A percentile compares a stretch with the other conserved stretches of the same genome.
Conservation (phyloP, 2,888 invertebrate genomes). For the Polyploca ridens region DNA sequence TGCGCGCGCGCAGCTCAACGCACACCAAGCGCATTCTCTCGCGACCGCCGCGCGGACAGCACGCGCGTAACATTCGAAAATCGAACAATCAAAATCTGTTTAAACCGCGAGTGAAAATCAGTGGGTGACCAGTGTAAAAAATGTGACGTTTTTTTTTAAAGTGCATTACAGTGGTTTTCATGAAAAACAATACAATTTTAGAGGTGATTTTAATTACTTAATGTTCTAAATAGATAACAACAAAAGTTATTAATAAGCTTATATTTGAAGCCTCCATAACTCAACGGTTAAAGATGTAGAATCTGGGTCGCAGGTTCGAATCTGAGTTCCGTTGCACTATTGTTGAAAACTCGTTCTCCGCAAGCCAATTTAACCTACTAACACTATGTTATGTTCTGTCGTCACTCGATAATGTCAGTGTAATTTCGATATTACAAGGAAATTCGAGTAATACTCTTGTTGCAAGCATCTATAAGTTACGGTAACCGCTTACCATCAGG, state of each 20-base stretch:
- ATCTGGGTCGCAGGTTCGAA: conserved; percentile 5
- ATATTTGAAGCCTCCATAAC: not conserved
- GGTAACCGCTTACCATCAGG: no score
- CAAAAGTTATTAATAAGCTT: conserved; percentile 22
- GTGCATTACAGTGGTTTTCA: conserved; percentile 30
- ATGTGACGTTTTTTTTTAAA: conserved; percentile 20
- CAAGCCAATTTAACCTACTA: not conserved
- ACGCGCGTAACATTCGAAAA: conserved; percentile 34
- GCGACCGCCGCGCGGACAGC: conserved; percentile 44
- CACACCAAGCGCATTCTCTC: conserved; percentile 50
- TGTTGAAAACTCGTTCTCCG: not conserved
- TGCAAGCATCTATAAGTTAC: no score
- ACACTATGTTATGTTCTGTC: not conserved
- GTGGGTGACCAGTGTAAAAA: conserved; percentile 20
- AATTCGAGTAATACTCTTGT: no score
- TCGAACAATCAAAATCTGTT: conserved; percentile 19
- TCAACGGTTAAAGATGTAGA: not conserved
- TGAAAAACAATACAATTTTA: conserved; percentile 55
- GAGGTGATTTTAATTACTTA: conserved; percentile 43
- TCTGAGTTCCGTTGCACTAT: not conserved
- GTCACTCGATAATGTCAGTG: no score
- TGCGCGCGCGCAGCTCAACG: conserved; percentile 32
- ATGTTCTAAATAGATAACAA: conserved; percentile 12
- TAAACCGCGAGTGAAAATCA: conserved; percentile 19
- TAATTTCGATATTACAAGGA: no score